Evolutionary conservation across 1,140 invertebrate species (phyloP).

Genomic region (Bombus balteatus): DNA sequence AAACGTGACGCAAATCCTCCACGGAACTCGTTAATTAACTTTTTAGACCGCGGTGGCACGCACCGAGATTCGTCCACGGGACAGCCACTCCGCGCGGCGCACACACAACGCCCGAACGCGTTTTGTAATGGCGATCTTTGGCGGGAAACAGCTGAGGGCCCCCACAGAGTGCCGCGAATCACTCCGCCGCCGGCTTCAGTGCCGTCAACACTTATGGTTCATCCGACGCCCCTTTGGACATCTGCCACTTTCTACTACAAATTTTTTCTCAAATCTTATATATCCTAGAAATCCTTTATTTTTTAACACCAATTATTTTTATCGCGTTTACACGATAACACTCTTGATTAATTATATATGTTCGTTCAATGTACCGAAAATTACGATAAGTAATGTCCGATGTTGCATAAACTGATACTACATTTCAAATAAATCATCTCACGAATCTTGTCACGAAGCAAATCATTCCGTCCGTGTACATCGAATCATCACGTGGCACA

Average conservation of each 20-base stretch:
- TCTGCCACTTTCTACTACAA: slow-evolving; percentile 18
- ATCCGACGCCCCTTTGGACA: neutral
- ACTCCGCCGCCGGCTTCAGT: slow-evolving; percentile 80
- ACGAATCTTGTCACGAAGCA: slow-evolving; percentile 8
- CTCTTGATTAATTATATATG: neutral
- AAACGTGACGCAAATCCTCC: slow-evolving; percentile 22
- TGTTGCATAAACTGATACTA: neutral
- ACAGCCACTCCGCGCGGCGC: slow-evolving; percentile 71
- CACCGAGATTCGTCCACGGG: slow-evolving; percentile 68
- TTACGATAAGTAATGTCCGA: too few relatives aligned
- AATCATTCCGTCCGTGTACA: slow-evolving; percentile 1
- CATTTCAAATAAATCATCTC: slow-evolving; percentile 1
- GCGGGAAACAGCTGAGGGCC: slow-evolving; percentile 87
- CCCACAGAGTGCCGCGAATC: slow-evolving; percentile 76
- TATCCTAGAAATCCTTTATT: too few relatives aligned
- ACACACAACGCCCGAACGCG: slow-evolving; percentile 76
- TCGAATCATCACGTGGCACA: slow-evolving; percentile 34
- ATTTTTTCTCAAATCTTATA: neutral
- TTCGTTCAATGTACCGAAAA: too few relatives aligned
- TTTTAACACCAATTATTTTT: neutral
- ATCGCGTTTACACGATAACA: neutral
- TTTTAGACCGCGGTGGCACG: slow-evolving; percentile 52
- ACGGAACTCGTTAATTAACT: slow-evolving; percentile 33
- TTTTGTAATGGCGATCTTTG: slow-evolving; percentile 86
- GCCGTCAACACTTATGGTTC: slow-evolving; percentile 53